A percentile compares a stretch with the other conserved stretches of the same genome.
These are phyloP conservation scores for Leptinotarsa lineolata DNA, from an alignment of 1,140 invertebrate genomes.

Conservation along the genomic window DNA sequence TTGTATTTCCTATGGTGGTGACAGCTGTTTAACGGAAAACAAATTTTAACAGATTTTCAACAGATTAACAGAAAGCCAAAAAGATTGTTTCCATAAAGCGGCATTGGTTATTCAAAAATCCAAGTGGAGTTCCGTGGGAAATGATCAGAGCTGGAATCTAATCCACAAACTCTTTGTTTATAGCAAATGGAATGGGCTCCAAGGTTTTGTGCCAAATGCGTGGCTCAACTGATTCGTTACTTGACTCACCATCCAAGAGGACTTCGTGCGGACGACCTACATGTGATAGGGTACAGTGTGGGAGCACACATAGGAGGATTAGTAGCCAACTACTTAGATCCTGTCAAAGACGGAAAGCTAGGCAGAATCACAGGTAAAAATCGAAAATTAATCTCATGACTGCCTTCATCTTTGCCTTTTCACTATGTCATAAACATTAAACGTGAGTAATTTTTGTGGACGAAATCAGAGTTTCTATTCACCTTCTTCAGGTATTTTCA, in stretches of 20 bases:
- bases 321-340: slow-evolving; percentile 74
- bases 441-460: neutral
- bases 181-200: slow-evolving; percentile 81
- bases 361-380: slow-evolving; percentile 76
- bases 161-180: slow-evolving; percentile 18
- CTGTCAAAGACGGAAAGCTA: slow-evolving; percentile 65
- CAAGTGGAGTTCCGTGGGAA: no score
- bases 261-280: slow-evolving; percentile 71
- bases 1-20: no score
- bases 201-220: slow-evolving; percentile 76
- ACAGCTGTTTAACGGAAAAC: no score
- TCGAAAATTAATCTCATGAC: neutral
- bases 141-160: no score
- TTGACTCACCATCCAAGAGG: slow-evolving; percentile 75
- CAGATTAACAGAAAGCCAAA: no score
- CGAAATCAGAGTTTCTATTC: no score
- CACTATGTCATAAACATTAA: no score
- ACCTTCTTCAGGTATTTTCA: no score
- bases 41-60: no score
- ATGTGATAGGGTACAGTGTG: slow-evolving; percentile 83
- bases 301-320: slow-evolving; percentile 84
- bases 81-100: no score
- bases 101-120: no score
- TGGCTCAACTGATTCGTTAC: slow-evolving; percentile 79
- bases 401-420: no score